Evolutionary conservation across 2,797 vertebrate species (phyloP).

Genomic region (Parambassis ranga): DNA sequence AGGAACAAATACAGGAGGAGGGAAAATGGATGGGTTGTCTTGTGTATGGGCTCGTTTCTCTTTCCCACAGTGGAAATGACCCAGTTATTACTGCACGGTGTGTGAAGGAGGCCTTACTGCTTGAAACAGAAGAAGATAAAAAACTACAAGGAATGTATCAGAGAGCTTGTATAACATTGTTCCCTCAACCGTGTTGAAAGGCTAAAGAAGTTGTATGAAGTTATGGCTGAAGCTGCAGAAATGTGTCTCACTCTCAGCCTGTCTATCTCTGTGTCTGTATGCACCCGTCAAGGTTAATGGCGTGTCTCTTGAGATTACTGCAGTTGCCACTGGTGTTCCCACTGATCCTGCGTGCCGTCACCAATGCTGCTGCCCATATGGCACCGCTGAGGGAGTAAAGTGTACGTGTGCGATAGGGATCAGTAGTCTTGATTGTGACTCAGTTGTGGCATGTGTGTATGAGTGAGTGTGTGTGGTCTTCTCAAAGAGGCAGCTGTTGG

Average conservation of each 20-base stretch:
- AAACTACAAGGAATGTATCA: slow-evolving; percentile 20
- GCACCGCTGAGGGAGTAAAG: slow-evolving; percentile 34
- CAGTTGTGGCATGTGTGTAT: slow-evolving; percentile 37
- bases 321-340: slow-evolving; percentile 51
- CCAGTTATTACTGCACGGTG: slow-evolving; percentile 53
- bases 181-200: neutral
- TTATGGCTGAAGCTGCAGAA: slow-evolving; percentile 2
- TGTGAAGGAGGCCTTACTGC: slow-evolving; percentile 30
- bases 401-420: slow-evolving; percentile 55
- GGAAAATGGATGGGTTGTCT: slow-evolving; percentile 73
- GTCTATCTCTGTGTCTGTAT: neutral
- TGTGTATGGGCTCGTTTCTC: slow-evolving; percentile 53
- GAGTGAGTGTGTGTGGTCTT: slow-evolving; percentile 64
- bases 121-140: slow-evolving; percentile 4
- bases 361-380: slow-evolving; percentile 56
- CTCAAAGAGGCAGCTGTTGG: slow-evolving; percentile 60
- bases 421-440: slow-evolving; percentile 65
- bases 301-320: slow-evolving; percentile 46
- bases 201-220: neutral
- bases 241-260: slow-evolving; percentile 9
- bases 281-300: slow-evolving; percentile 64
- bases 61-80: slow-evolving; percentile 78
- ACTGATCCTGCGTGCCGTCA: slow-evolving; percentile 64
- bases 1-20: slow-evolving; percentile 78
- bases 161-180: slow-evolving; percentile 6